Conservation (phyloP, 2,113 vertebrate species). For the Cavia aperea region DNA sequence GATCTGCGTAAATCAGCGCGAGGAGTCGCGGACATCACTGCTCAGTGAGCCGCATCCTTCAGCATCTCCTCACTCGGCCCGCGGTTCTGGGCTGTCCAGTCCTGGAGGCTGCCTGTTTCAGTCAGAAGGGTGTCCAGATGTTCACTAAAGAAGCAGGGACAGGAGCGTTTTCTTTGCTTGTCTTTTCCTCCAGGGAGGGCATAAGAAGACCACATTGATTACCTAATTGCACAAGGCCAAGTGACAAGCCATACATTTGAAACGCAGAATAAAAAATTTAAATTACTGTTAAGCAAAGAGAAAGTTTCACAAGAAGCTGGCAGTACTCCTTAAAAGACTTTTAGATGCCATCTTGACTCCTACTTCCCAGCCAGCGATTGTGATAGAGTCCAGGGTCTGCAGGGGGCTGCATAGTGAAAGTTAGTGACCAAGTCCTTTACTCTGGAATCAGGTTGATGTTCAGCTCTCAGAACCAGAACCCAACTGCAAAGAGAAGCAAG, state of each 20-base stretch:
- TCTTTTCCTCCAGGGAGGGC: conserved; percentile 10
- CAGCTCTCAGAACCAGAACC: neutral
- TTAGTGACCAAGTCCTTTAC: neutral
- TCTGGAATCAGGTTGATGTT: neutral
- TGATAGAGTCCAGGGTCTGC: neutral
- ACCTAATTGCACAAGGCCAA: neutral
- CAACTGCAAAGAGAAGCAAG: neutral
- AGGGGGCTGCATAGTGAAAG: neutral
- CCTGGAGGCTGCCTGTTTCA: neutral
- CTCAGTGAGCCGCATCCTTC: neutral
- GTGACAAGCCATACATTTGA: neutral
- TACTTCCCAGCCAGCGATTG: neutral
- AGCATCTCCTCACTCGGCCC: neutral
- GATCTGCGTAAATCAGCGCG: neutral
- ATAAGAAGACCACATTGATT: neutral
- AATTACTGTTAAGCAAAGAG: neutral
- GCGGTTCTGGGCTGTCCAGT: neutral
- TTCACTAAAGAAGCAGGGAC: neutral
- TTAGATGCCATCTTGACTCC: neutral
- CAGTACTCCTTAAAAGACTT: conserved; percentile 12
- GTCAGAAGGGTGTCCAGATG: neutral
- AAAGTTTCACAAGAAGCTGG: conserved; percentile 13
- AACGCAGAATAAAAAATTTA: neutral
- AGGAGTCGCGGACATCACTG: neutral
- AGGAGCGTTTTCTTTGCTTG: neutral